Base-by-base conservation (phyloP, 92 coral and sea anemone species). In the Paragorgia papillata region DNA sequence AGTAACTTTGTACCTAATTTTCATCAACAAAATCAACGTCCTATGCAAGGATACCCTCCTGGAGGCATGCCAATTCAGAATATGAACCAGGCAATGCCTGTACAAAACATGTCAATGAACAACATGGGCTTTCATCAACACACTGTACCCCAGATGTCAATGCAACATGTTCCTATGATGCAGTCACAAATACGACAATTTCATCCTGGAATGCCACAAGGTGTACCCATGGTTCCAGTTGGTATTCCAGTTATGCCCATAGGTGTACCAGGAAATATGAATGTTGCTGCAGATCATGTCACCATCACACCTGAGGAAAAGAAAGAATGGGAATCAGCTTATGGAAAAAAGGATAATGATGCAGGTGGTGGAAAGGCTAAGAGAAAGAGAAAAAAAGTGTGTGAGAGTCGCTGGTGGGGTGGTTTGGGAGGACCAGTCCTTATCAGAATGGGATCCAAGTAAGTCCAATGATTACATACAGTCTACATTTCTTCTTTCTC, bases 311-410 rank as follows among this genome's bases (percentile, higher is more conserved):
- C 97, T 49, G 99, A 89, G 53, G 97, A 95, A 57, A 91, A 91
- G 14, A 89, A 82, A 62, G 99, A 95, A 69, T 95, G 99, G 99
- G 99, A 89, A 60, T 95, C 99, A 0, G 75, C 97, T n/a, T 95
- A 95, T 66, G 80, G 85, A 44, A 92, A 91, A 61, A 66, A 39
- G 62, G 92, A 88, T 48, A 86, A 75, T 30, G 96, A 80, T 25
- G 79, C 66, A 8, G 65, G 81, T 10, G 97, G 91, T 28, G 89
- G 87, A 48, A 95, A 89, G 75, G 89, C 91, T 56, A 81, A 79
- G 69, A 63, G 79, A 34, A 89, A 85, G 57, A 94, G 91, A 56
- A 93, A 95, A 65, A n/a, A 95, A 95, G 66, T 86, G 51, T 75
- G 22, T 95, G 33, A 83, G 99, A 65, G 96, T 95, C 44, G 99